Percentiles rank a stretch among this genome's conserved stretches.
Conservation (phyloP, 2,888 invertebrate genomes). For the Metacarcinus magister region DNA sequence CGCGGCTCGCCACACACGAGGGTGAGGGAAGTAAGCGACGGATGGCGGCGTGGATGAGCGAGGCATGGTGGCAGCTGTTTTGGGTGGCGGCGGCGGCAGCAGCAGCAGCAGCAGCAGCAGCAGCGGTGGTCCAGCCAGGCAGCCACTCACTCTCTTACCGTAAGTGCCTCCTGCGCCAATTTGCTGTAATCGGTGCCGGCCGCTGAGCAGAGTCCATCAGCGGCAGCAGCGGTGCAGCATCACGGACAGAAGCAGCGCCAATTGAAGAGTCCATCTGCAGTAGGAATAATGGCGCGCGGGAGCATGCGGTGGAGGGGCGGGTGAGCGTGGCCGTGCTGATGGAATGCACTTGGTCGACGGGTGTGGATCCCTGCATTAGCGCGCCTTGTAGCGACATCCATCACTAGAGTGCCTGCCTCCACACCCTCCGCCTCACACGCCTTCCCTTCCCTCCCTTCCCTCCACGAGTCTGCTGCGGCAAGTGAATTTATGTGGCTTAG, state of each 20-base stretch:
- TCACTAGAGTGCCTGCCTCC: neutral
- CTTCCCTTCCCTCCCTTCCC: neutral
- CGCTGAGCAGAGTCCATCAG: conserved; percentile 77
- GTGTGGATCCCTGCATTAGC: conserved; percentile 32
- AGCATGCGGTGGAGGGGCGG: neutral
- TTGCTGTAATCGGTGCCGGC: conserved; percentile 80
- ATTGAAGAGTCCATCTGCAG: conserved; percentile 75
- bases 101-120: neutral
- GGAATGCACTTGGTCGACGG: conserved; percentile 71
- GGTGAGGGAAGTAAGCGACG: neutral
- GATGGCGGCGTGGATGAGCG: conserved; percentile 53
- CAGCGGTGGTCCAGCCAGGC: conserved; percentile 70
- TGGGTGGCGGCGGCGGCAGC: conserved; percentile 49
- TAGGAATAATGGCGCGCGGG: conserved; percentile 68
- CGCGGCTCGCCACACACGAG: neutral
- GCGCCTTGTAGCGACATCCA: conserved; percentile 54
- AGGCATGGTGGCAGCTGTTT: conserved; percentile 62
- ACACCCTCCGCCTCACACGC: neutral
- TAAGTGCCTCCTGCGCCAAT: conserved; percentile 78
- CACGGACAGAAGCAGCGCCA: conserved; percentile 51
- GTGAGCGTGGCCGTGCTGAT: conserved; percentile 48
- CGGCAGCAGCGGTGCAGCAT: conserved; percentile 63
- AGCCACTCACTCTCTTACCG: conserved; percentile 78
- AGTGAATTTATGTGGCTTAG: conserved; percentile 3
- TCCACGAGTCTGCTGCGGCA: neutral